Evolutionary conservation across 2,888 invertebrate species (phyloP), one percentile per base, ranked within the genome.

Genomic region (Melanostoma mellinum): DNA sequence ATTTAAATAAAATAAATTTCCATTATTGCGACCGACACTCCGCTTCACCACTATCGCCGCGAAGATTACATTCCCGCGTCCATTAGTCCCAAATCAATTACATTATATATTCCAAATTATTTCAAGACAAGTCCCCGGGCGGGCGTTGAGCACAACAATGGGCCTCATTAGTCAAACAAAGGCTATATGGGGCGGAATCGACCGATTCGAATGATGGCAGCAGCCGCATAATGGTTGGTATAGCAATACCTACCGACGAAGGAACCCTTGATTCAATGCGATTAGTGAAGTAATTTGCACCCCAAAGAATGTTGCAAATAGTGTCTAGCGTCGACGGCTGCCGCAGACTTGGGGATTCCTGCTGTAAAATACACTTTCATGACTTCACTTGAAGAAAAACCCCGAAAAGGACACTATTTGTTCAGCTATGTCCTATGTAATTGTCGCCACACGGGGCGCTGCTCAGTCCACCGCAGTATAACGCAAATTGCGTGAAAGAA

Each of bases 1-100:
- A 84, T 84, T 84, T 84, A 84, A 84, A 84, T 84, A 84, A 84
- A 84, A 84, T 79, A 84, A 79, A 84, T 84, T 75, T 65, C 79
- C 75, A 84, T 79, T 84, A 20, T 1, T 78, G 69, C 60, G 79
- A 69, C 60, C 44, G 73, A 42, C 56, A 48, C 20, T 33, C 36
- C 55, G 48, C 46, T 20, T 44, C 48, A 35, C 56, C 40, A 32
- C 10, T 61, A 6, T 52, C 68, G 10, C 60, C 50, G 40, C 44
- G 55, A 79, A 74, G 38, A 69, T 74, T 73, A 74, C 69, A 69
- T 79, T 79, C 67, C 73, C 78, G 69, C 61, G 68, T 67, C 79
- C 84, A 78, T 78, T 74, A 74, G 68, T 69, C 63, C 65, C 61
- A 71, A 79, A 84, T 84, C 84, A 84, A 84, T 84, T 63, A 63